Conservation (phyloP, 1,140 invertebrate species). For the Drosophila subobscura region DNA sequence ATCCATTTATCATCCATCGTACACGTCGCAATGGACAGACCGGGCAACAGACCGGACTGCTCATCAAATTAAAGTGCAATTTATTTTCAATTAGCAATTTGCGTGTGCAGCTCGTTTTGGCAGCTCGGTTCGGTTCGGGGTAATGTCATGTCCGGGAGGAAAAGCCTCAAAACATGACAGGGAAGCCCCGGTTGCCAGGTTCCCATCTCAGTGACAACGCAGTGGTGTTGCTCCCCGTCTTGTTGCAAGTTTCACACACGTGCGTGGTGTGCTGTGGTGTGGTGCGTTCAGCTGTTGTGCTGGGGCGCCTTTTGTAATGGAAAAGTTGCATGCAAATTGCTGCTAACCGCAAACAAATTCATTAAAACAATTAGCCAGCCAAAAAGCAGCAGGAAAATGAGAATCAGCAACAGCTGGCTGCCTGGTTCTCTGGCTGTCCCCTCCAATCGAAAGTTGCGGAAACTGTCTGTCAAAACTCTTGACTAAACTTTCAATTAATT, state of each 20-base stretch:
- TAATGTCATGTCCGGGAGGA: slow-evolving; percentile 24
- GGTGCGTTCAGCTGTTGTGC: slow-evolving; percentile 24
- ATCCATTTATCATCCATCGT: slow-evolving; percentile 67
- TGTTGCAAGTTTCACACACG: slow-evolving; percentile 18
- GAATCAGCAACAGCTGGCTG: slow-evolving; percentile 54
- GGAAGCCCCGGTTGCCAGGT: slow-evolving; percentile 4
- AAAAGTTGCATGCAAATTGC: slow-evolving; percentile 79
- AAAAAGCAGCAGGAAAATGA: slow-evolving; percentile 48
- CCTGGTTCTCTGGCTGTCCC: too few relatives aligned
- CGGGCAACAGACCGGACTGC: slow-evolving; percentile 9
- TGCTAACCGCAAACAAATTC: slow-evolving; percentile 76
- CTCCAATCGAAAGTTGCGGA: slow-evolving; percentile 11
- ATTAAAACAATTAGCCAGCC: slow-evolving; percentile 76
- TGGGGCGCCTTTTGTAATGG: slow-evolving; percentile 47
- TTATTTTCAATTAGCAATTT: slow-evolving; percentile 81
- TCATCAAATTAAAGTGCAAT: slow-evolving; percentile 80
- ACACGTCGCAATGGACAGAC: too few relatives aligned
- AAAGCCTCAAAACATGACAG: slow-evolving; percentile 57
- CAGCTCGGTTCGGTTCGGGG: slow-evolving; percentile 6
- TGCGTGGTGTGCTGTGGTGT: neutral
- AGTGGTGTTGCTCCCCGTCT: slow-evolving; percentile 1
- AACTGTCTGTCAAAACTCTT: slow-evolving; percentile 41
- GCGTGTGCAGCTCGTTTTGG: slow-evolving; percentile 54
- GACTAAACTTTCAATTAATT: slow-evolving; percentile 45
- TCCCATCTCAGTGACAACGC: too few relatives aligned